phyloP scores from a whole-genome alignment of 2,113 vertebrate genomes.

The Anarhynchus alexandrinus region DNA sequence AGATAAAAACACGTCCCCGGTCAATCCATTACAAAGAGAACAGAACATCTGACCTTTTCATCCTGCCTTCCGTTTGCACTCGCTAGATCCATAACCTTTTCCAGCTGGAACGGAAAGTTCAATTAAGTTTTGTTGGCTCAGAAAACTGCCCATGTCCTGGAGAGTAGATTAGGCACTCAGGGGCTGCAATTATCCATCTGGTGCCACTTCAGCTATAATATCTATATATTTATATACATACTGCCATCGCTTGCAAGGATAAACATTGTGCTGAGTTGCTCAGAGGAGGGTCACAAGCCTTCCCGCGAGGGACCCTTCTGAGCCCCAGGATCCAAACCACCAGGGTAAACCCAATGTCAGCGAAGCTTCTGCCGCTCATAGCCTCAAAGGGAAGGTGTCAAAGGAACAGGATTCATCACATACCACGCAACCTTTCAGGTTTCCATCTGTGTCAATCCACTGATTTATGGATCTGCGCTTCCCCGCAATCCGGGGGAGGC shows the following conservation, averaged over 20 bases:
- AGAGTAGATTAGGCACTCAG: conserved; percentile 81
- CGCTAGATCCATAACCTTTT: conserved; percentile 79
- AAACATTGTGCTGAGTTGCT: conserved; percentile 8
- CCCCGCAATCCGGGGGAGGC: background rate
- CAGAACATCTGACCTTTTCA: conserved; percentile 78
- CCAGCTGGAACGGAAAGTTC: conserved; percentile 82
- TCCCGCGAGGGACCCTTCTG: background rate
- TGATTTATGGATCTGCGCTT: conserved; percentile 59
- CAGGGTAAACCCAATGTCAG: background rate
- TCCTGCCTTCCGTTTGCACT: conserved; percentile 61
- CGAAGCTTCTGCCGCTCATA: background rate
- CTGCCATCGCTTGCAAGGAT: conserved; percentile 20
- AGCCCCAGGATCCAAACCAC: background rate
- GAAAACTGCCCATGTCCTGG: conserved; percentile 78
- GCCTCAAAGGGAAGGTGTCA: background rate
- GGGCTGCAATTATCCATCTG: conserved; percentile 82
- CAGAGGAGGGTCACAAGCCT: background rate
- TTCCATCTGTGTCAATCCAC: conserved; percentile 31
- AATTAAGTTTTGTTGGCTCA: conserved; percentile 84
- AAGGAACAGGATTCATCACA: conserved; percentile 18
- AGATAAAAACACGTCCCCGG: conserved; percentile 72
- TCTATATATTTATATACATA: conserved; percentile 69
- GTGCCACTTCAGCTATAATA: conserved; percentile 74
- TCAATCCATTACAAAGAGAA: conserved; percentile 76
- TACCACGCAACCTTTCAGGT: background rate